Evolutionary conservation across 2,888 invertebrate genomes (phyloP).

Genomic region (Acleris cristana): DNA sequence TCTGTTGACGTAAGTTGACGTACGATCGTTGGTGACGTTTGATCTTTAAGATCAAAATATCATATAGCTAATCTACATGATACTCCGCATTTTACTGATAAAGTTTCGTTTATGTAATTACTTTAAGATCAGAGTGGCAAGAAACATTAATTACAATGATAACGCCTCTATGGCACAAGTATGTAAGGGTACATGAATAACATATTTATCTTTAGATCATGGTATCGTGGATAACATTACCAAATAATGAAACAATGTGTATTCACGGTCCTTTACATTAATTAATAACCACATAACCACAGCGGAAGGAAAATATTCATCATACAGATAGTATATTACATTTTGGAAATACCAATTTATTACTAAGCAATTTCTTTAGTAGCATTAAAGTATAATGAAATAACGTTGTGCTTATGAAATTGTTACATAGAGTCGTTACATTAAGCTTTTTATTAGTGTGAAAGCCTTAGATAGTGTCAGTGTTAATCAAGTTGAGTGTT

Average conservation of each 20-base stretch:
- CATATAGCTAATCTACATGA: slow-evolving; percentile 20
- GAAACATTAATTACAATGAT: slow-evolving; percentile 18
- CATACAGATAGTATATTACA: not conserved
- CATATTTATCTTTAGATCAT: not conserved
- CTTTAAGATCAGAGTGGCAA: slow-evolving; percentile 24
- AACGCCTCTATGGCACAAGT: slow-evolving; percentile 19
- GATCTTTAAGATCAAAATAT: slow-evolving; percentile 8
- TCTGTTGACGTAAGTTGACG: slow-evolving; percentile 19
- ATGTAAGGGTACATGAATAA: slow-evolving; percentile 20
- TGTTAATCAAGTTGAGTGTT: slow-evolving; percentile 1
- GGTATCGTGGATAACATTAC: not conserved
- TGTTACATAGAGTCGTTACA: slow-evolving; percentile 6
- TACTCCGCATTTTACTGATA: slow-evolving; percentile 5
- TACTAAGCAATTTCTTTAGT: not conserved
- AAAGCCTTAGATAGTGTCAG: slow-evolving; percentile 21
- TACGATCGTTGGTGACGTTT: no score
- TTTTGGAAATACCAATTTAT: not conserved
- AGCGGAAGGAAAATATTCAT: slow-evolving; percentile 5
- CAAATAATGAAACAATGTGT: slow-evolving; percentile 1
- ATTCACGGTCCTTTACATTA: slow-evolving; percentile 6
- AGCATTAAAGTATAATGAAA: not conserved
- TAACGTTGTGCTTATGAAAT: slow-evolving; percentile 14
- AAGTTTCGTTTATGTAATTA: slow-evolving; percentile 13
- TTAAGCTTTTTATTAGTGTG: slow-evolving; percentile 20
- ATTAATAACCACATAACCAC: slow-evolving; percentile 35